Conservation (phyloP, 2,888 invertebrate species). For the Pristionchus arcanus region DNA sequence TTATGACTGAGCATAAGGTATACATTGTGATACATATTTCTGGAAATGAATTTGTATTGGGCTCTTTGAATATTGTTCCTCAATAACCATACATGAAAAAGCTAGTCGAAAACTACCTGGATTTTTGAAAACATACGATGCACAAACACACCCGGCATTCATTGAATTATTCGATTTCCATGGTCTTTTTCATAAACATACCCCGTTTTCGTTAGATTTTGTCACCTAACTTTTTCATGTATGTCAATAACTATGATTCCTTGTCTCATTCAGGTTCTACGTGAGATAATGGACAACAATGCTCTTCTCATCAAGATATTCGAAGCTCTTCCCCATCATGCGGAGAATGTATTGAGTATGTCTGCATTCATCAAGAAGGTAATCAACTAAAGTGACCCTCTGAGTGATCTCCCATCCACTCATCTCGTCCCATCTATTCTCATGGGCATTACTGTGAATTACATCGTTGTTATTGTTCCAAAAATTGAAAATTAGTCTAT, state of each 20-base stretch:
- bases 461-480: not conserved
- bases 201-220: too few relatives aligned
- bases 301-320: slow-evolving; percentile 39
- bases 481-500: not conserved
- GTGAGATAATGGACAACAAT: slow-evolving; percentile 46
- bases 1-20: slow-evolving; percentile 46
- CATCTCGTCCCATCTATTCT: not conserved
- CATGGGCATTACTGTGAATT: too few relatives aligned
- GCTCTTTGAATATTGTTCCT: not conserved
- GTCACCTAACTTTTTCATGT: too few relatives aligned
- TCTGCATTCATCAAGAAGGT: slow-evolving; percentile 31
- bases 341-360: slow-evolving; percentile 12
- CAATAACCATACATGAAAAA: too few relatives aligned
- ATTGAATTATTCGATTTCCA: too few relatives aligned
- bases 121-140: too few relatives aligned
- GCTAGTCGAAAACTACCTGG: too few relatives aligned
- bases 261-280: slow-evolving; percentile 15
- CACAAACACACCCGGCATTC: too few relatives aligned
- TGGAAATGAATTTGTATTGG: not conserved
- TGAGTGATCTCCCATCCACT: not conserved
- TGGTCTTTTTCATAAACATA: too few relatives aligned
- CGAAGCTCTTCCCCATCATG: slow-evolving; percentile 29
- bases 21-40: not conserved
- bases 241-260: not conserved
- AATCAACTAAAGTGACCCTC: not conserved